phyloP scores from a whole-genome alignment of 2,888 invertebrate species.

The Mactromeris polynyma region DNA sequence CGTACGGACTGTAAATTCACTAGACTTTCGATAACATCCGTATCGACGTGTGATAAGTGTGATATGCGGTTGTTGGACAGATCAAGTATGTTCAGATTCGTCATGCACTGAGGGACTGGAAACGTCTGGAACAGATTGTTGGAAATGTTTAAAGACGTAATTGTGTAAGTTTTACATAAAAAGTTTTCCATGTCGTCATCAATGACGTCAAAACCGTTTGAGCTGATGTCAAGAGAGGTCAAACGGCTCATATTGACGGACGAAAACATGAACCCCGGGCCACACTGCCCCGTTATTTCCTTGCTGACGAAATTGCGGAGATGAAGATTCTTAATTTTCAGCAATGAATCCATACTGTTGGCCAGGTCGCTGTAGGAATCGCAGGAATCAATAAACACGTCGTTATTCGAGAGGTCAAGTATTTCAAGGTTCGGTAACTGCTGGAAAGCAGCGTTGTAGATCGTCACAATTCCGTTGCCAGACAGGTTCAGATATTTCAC shows the following conservation, averaged over 20 bases:
- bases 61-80: slow-evolving; percentile 44
- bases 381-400: slow-evolving; percentile 34
- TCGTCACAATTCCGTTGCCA: slow-evolving; percentile 37
- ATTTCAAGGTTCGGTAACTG: slow-evolving; percentile 38
- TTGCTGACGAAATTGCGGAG: slow-evolving; percentile 26
- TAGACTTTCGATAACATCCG: slow-evolving; percentile 49
- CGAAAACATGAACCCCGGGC: slow-evolving; percentile 37
- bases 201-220: slow-evolving; percentile 34
- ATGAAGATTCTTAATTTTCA: slow-evolving; percentile 23
- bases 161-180: slow-evolving; percentile 34
- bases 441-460: slow-evolving; percentile 35
- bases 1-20: slow-evolving; percentile 33
- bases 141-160: slow-evolving; percentile 31
- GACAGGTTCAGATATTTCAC: slow-evolving; percentile 47
- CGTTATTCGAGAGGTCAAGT: slow-evolving; percentile 47
- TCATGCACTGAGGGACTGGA: slow-evolving; percentile 42
- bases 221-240: slow-evolving; percentile 44
- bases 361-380: slow-evolving; percentile 23
- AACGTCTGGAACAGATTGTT: slow-evolving; percentile 38
- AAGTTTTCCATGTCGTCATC: slow-evolving; percentile 35
- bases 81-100: slow-evolving; percentile 40
- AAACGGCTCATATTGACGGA: slow-evolving; percentile 36
- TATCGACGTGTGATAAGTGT: slow-evolving; percentile 30
- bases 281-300: slow-evolving; percentile 11
- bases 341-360: slow-evolving; percentile 18